These are phyloP conservation scores for Agriopis marginaria DNA, from an alignment of 2,888 invertebrate genomes.

Conservation along the genomic window DNA sequence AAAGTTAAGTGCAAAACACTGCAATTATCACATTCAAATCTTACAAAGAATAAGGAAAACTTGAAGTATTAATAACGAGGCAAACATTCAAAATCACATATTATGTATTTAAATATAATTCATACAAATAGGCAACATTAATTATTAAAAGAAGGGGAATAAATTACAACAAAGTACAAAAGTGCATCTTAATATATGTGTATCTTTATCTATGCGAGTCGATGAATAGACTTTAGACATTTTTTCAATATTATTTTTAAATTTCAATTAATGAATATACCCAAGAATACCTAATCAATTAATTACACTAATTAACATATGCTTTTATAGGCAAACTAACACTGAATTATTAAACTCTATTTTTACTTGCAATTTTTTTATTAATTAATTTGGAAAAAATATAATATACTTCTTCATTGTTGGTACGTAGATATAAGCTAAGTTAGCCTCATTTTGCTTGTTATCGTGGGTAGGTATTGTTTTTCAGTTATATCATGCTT, in stretches of 20 bases:
- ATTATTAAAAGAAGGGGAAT: too few species aligned
- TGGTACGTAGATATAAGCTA: not conserved
- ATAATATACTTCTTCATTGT: not conserved
- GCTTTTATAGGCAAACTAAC: not conserved
- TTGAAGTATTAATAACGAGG: slow-evolving; percentile 2
- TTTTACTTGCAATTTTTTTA: too few species aligned
- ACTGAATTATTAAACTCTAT: too few species aligned
- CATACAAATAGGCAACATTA: not conserved
- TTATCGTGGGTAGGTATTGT: not conserved
- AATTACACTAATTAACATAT: not conserved
- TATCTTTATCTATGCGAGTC: too few species aligned
- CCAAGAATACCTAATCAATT: not conserved
- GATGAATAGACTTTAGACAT: too few species aligned
- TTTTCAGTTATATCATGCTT: not conserved
- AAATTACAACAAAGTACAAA: too few species aligned
- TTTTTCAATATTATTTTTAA: not conserved
- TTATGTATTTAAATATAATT: slow-evolving; percentile 1
- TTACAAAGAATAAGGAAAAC: slow-evolving; percentile 13
- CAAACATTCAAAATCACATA: slow-evolving; percentile 2
- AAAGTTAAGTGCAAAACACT: slow-evolving; percentile 29
- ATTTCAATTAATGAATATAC: not conserved
- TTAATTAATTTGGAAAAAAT: too few species aligned
- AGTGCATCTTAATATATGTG: too few species aligned
- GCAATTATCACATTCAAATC: slow-evolving; percentile 16
- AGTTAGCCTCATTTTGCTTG: not conserved